These are phyloP conservation scores for Neopelma chrysocephalum DNA, from an alignment of 2,797 vertebrate genomes.

Conservation along the genomic window DNA sequence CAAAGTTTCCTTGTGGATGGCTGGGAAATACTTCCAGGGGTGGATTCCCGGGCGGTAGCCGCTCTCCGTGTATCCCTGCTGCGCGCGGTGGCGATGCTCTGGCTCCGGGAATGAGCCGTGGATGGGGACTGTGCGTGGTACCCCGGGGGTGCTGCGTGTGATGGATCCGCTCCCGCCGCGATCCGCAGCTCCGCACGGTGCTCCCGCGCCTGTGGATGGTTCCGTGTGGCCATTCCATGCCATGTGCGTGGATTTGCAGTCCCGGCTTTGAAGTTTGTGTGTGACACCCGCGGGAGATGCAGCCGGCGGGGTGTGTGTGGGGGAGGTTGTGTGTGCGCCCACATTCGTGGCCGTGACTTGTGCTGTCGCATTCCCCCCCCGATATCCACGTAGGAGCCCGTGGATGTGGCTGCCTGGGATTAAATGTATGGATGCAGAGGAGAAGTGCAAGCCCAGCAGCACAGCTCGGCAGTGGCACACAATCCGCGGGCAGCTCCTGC, in stretches of 20 bases:
- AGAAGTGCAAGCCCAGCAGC: not conserved
- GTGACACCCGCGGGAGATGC: not conserved
- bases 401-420: not conserved
- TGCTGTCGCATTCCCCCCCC: not conserved
- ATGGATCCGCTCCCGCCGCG: accelerated
- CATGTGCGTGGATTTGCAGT: accelerated
- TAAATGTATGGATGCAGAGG: not conserved
- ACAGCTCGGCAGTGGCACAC: not conserved
- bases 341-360: accelerated
- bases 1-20: not conserved
- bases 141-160: not conserved
- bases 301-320: not conserved
- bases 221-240: accelerated
- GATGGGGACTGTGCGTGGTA: not conserved
- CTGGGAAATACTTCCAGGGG: not conserved
- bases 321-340: no score
- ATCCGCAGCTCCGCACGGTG: not conserved
- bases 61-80: not conserved
- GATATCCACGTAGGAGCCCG: accelerated
- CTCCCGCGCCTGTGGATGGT: accelerated
- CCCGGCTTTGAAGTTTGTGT: not conserved
- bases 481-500: accelerated
- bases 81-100: accelerated
- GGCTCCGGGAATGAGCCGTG: not conserved
- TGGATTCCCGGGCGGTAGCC: not conserved